Percentiles rank a stretch among this genome's conserved stretches.
Conservation (phyloP, 2,888 invertebrate genomes). For the Dicranocentrus wangi region DNA sequence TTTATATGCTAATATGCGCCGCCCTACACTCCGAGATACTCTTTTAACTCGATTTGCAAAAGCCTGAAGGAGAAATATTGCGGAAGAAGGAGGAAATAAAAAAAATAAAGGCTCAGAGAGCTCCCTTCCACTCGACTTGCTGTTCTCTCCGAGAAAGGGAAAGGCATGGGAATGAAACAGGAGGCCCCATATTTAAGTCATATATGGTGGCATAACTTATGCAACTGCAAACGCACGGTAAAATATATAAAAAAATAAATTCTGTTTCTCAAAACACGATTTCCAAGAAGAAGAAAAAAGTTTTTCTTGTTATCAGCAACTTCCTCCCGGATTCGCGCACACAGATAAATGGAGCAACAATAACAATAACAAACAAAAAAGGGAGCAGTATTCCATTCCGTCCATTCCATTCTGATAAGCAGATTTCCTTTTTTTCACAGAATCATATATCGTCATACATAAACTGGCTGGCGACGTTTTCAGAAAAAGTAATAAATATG, state of each 20-base stretch:
- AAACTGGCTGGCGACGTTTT: too few relatives aligned
- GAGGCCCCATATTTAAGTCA: too few relatives aligned
- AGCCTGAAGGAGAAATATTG: constrained; percentile 2
- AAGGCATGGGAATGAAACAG: too few relatives aligned
- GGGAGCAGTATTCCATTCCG: background rate
- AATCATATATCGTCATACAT: too few relatives aligned
- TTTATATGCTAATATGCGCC: background rate
- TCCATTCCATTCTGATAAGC: background rate
- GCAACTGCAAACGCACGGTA: too few relatives aligned
- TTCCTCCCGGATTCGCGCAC: constrained; percentile 7
- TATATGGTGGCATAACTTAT: too few relatives aligned
- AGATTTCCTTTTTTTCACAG: too few relatives aligned
- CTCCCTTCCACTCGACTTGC: too few relatives aligned
- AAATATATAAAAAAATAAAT: constrained; percentile 7
- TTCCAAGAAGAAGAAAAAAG: constrained; percentile 8
- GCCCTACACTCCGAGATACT: background rate
- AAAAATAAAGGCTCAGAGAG: too few relatives aligned
- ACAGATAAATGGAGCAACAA: constrained; percentile 13
- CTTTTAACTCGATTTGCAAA: too few relatives aligned
- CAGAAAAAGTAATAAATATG: too few relatives aligned
- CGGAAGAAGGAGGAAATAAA: background rate
- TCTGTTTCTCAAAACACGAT: constrained; percentile 12
- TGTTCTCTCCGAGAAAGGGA: too few relatives aligned
- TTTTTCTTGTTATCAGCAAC: constrained; percentile 8
- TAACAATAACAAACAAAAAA: constrained; percentile 28